Percentiles rank a stretch among this genome's conserved stretches.
Evolutionary conservation across 2,797 vertebrate species (phyloP).

Genomic region (Vireo griseus): DNA sequence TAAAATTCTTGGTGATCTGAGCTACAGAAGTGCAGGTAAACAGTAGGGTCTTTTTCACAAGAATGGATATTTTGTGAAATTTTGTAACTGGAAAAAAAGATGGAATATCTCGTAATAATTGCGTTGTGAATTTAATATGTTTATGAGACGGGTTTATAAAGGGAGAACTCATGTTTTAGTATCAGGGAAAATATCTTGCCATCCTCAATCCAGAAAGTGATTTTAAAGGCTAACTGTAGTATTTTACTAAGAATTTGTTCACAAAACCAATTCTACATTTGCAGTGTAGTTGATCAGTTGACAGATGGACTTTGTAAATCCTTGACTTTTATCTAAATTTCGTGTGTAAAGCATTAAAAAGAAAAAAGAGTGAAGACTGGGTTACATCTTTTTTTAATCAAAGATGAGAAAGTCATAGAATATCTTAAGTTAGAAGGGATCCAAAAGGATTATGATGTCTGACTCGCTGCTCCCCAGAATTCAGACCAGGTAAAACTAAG

Average conservation of each 20-base stretch:
- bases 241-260: neutral
- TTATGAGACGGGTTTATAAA: neutral
- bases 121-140: neutral
- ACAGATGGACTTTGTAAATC: neutral
- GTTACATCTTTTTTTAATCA: neutral
- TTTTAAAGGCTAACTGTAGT: neutral
- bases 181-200: neutral
- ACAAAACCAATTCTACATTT: neutral
- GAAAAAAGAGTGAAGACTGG: too few relatives aligned
- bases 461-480: neutral
- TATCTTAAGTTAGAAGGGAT: neutral
- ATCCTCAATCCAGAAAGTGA: neutral
- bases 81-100: neutral
- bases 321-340: neutral
- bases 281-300: neutral
- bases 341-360: neutral
- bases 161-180: neutral
- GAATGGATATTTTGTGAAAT: neutral
- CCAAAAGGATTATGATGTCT: neutral
- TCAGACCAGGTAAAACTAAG: neutral
- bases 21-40: slow-evolving; percentile 94
- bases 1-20: slow-evolving; percentile 97
- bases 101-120: neutral
- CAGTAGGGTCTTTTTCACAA: neutral
- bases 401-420: neutral